These are phyloP conservation scores for Pseudorhiza aurosa DNA, from an alignment of 30 jellyfish, hydroid and myxozoan genomes.

Conservation along the genomic window DNA sequence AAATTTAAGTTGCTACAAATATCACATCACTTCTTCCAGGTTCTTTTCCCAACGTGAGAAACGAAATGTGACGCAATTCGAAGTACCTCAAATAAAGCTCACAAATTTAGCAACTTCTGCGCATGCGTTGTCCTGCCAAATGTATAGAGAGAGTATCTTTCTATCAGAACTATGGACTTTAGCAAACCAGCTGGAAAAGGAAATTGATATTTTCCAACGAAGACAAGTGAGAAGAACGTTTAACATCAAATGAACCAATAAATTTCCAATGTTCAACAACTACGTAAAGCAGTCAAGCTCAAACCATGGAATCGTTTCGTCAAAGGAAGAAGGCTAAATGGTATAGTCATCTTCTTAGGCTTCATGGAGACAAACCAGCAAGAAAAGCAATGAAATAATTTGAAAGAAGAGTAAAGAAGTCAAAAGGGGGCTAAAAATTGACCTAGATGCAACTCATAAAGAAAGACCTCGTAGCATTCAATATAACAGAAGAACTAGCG, in stretches of 20 bases:
- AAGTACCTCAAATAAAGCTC: slow-evolving; percentile 17
- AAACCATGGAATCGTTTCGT: background rate
- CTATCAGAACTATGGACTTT: too few species aligned
- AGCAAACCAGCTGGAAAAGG: too few species aligned
- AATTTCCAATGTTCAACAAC: background rate
- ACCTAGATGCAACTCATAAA: background rate
- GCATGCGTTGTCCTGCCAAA: too few species aligned
- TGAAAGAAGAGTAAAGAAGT: background rate
- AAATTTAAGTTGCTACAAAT: too few species aligned
- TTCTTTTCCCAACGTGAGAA: slow-evolving; percentile 42
- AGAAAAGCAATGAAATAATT: background rate
- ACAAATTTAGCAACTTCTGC: too few species aligned
- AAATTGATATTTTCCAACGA: slow-evolving; percentile 7
- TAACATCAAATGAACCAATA: background rate
- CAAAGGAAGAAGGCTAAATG: slow-evolving; percentile 21
- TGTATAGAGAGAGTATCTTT: too few species aligned
- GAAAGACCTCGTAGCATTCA: background rate
- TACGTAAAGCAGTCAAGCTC: background rate
- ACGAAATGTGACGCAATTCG: slow-evolving; percentile 28
- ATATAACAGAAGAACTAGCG: too few species aligned
- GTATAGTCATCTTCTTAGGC: slow-evolving; percentile 21
- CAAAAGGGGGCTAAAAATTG: slow-evolving; percentile 13
- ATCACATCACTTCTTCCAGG: slow-evolving; percentile 73
- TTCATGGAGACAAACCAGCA: background rate
- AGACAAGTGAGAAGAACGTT: background rate